Conservation (phyloP, 2,113 vertebrate genomes). For the Hippocampus mohnikei region DNA sequence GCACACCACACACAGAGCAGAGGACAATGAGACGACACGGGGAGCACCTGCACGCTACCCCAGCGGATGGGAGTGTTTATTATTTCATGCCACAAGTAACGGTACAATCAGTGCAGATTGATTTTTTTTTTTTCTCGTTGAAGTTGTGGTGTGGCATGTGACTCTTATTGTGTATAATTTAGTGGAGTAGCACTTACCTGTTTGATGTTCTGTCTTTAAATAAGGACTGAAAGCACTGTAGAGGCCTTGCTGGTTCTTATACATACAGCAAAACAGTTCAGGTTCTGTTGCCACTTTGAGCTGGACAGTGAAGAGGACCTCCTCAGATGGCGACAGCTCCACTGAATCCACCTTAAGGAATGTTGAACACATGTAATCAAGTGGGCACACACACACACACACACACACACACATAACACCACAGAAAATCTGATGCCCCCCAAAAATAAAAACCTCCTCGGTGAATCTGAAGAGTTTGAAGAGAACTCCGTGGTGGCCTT, state of each 20-base stretch:
- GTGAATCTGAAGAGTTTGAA: slow-evolving; percentile 48
- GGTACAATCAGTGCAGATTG: slow-evolving; percentile 11
- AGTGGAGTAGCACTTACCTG: slow-evolving; percentile 28
- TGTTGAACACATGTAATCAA: background rate
- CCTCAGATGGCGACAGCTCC: background rate
- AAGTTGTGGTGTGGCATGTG: background rate
- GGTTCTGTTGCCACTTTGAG: background rate
- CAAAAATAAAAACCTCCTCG: slow-evolving; percentile 7
- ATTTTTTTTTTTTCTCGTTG: background rate
- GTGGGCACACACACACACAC: background rate
- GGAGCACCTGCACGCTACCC: slow-evolving; percentile 45
- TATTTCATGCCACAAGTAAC: slow-evolving; percentile 39
- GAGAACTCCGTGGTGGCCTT: slow-evolving; percentile 39
- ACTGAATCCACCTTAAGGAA: slow-evolving; percentile 44
- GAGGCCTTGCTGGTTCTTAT: slow-evolving; percentile 23
- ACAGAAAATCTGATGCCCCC: background rate
- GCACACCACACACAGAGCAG: slow-evolving; percentile 35
- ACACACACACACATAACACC: background rate
- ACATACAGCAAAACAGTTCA: slow-evolving; percentile 66
- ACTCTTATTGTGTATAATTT: background rate
- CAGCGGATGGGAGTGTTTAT: slow-evolving; percentile 62
- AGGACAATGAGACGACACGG: slow-evolving; percentile 53
- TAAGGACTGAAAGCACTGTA: slow-evolving; percentile 65
- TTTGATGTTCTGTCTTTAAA: slow-evolving; percentile 28
- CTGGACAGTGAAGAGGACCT: slow-evolving; percentile 52